These are phyloP conservation scores for Agrotis puta DNA, from an alignment of 2,888 invertebrate genomes.

Conservation along the genomic window DNA sequence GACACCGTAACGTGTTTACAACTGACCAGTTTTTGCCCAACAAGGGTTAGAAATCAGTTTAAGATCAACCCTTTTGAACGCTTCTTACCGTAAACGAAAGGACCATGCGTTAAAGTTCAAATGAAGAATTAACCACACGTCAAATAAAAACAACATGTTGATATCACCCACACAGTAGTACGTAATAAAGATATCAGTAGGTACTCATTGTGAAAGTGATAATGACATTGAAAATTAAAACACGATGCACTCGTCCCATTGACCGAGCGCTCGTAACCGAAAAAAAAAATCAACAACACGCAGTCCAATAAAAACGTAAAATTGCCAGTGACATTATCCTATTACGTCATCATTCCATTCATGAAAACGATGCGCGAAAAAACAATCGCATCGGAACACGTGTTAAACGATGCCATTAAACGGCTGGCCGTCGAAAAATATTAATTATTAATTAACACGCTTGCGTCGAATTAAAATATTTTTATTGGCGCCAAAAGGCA, in stretches of 20 bases:
- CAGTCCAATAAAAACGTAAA: slow-evolving; percentile 90
- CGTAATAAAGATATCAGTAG: slow-evolving; percentile 68
- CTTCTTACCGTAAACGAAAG: slow-evolving; percentile 19
- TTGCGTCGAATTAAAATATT: slow-evolving; percentile 89
- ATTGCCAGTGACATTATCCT: slow-evolving; percentile 90
- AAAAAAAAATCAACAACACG: slow-evolving; percentile 86
- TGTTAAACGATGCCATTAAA: slow-evolving; percentile 89
- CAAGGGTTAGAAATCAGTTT: slow-evolving; percentile 52
- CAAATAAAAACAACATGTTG: slow-evolving; percentile 60
- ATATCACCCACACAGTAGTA: slow-evolving; percentile 50
- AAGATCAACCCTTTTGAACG: slow-evolving; percentile 53
- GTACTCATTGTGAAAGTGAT: slow-evolving; percentile 89
- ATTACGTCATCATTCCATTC: slow-evolving; percentile 91
- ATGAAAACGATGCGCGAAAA: slow-evolving; percentile 88
- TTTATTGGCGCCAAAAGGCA: slow-evolving; percentile 89
- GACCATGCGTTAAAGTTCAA: neutral
- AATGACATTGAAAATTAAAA: slow-evolving; percentile 91
- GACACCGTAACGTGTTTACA: slow-evolving; percentile 59
- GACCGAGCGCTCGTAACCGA: slow-evolving; percentile 83
- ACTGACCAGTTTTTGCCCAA: slow-evolving; percentile 58
- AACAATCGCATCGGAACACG: slow-evolving; percentile 89
- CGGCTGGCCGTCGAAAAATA: slow-evolving; percentile 87
- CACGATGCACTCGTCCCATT: slow-evolving; percentile 88
- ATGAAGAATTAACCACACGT: slow-evolving; percentile 13
- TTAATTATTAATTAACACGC: slow-evolving; percentile 90